Conservation (phyloP, 2,888 invertebrate species). For the Diplolepis rosae region DNA sequence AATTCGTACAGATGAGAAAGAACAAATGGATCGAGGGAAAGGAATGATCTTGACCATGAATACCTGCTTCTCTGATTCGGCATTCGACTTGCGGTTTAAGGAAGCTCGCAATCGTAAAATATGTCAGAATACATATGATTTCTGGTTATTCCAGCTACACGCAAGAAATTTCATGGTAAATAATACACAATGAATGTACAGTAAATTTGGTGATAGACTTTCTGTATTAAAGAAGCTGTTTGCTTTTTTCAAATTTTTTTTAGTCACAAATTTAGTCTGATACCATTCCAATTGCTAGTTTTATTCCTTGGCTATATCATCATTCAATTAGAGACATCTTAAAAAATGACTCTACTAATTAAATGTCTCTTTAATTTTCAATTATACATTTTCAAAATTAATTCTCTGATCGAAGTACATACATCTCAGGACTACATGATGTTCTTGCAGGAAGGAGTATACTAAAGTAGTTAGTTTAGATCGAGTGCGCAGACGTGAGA, state of each 20-base stretch:
- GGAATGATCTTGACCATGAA: conserved; percentile 26
- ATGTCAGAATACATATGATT: conserved; percentile 21
- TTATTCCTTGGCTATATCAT: conserved; percentile 4
- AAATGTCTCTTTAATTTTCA: not conserved
- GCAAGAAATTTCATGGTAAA: conserved; percentile 15
- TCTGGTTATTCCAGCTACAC: conserved; percentile 12
- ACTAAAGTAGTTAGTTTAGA: conserved; percentile 12
- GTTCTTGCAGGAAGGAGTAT: not conserved
- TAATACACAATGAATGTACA: conserved; percentile 18
- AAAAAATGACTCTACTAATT: not conserved
- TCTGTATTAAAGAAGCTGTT: conserved; percentile 13
- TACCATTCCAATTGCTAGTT: conserved; percentile 3
- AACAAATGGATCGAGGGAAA: not conserved
- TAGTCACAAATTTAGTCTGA: not conserved
- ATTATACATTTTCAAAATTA: not conserved
- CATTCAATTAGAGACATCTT: not conserved
- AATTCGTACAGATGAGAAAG: conserved; percentile 23
- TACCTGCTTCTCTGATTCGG: conserved; percentile 10
- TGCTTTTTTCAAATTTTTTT: not conserved
- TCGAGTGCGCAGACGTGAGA: conserved; percentile 35
- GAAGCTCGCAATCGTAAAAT: conserved; percentile 19
- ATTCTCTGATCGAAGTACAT: not conserved
- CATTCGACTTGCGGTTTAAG: conserved; percentile 21
- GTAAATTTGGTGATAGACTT: conserved; percentile 16
- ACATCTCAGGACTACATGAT: not conserved